phyloP scores from a whole-genome alignment of 2,797 vertebrate species.

The Parotocinclus haroldoi region DNA sequence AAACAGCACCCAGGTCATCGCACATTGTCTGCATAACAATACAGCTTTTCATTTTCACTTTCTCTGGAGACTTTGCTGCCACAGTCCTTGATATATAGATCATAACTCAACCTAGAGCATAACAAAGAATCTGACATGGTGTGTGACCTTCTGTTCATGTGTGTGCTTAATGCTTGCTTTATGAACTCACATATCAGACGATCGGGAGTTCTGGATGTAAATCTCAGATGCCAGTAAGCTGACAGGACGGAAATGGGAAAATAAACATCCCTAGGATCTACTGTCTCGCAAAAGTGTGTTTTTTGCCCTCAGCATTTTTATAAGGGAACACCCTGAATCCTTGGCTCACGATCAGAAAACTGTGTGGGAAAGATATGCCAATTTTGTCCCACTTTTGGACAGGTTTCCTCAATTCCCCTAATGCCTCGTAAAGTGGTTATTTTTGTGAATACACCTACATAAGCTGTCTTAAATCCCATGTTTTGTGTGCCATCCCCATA shows the following conservation, averaged over 20 bases:
- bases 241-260: constrained; percentile 27
- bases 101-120: neutral
- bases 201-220: constrained; percentile 1
- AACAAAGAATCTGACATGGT: neutral
- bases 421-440: neutral
- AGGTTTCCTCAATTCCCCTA: neutral
- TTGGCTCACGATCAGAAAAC: constrained; percentile 3
- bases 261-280: constrained; percentile 30
- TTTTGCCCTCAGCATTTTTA: constrained; percentile 8
- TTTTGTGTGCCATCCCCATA: no score
- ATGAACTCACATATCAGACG: constrained; percentile 12
- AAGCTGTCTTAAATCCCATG: neutral
- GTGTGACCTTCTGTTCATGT: constrained; percentile 2
- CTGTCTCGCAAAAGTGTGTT: constrained; percentile 12
- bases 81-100: neutral
- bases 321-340: constrained; percentile 22
- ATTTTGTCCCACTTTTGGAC: constrained; percentile 6
- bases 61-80: neutral
- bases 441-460: neutral
- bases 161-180: neutral
- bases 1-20: no score
- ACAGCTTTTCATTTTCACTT: neutral
- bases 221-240: constrained; percentile 16
- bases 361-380: neutral
- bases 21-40: no score